Base-by-base conservation (phyloP, 1,140 invertebrate species). In the Hyles euphorbiae region DNA sequence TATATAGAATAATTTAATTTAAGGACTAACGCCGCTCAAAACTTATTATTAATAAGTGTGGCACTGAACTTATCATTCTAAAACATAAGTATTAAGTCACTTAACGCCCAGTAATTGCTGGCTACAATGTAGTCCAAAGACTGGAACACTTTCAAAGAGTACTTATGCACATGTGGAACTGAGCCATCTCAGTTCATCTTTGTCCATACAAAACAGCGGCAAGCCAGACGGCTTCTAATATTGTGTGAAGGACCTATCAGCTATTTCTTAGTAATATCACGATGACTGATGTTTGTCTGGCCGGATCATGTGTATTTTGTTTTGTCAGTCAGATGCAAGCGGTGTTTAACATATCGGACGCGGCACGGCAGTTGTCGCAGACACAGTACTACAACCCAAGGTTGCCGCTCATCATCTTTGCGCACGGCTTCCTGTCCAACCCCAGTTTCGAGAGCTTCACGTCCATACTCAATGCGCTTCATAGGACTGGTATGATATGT, bases 371-470 rank as follows among this genome's bases (percentile, higher is more conserved):
- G 3, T 55, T 83, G 40, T 56, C 72, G 3, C 45, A 71, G 44
- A 55, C 71, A 2, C 54, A 58, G 6, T 53, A 59, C 2, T 75
- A 62, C 66, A 66, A 79, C 22, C 54, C 58, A n/a, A 56, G 60
- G 1, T 52, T 75, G 34, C 72, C 69, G 7, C 61, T 88, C 7
- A 65, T 76, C 8, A 74, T 89, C 40, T 89, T 78, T 74, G 51
- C 83, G 1, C 87, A 89, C 65, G 87, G 87, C 12, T 89, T 85
- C 79, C 84, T 76, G 0, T 81, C 83, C 52, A 76, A 83, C 63
- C 83, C 87, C 0, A 52, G 56, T n/a, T 72, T 76, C 54, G 44
- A 57, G 9, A 73, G 76, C 58, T 88, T 79, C 50, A 50, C 49
- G 3, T 74, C 67, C 34, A 75, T 90, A 60, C 78, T 74, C 61